Conservation (phyloP, 2,888 invertebrate species). For the Agonum fuliginosum region DNA sequence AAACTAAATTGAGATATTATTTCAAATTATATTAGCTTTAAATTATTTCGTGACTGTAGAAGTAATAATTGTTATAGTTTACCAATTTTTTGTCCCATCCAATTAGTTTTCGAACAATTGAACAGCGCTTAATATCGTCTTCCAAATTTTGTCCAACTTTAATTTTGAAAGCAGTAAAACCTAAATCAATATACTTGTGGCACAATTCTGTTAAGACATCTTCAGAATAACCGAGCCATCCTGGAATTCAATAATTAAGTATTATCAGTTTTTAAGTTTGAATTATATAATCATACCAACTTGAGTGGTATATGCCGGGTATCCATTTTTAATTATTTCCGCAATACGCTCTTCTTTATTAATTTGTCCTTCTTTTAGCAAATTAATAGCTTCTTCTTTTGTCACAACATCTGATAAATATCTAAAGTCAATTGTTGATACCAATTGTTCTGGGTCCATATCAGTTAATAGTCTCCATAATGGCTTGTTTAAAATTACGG, state of each 20-base stretch:
- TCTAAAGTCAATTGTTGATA: slow-evolving; percentile 92
- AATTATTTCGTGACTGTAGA: background rate
- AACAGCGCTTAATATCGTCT: slow-evolving; percentile 84
- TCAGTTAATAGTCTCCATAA: slow-evolving; percentile 90
- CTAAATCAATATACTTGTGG: slow-evolving; percentile 82
- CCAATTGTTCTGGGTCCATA: slow-evolving; percentile 87
- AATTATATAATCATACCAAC: slow-evolving; percentile 75
- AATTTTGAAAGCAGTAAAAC: slow-evolving; percentile 90
- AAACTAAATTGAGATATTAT: no score
- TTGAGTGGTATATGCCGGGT: slow-evolving; percentile 92
- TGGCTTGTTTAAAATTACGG: slow-evolving; percentile 87
- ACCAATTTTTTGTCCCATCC: slow-evolving; percentile 86
- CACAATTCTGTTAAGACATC: slow-evolving; percentile 83
- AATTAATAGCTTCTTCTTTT: slow-evolving; percentile 85
- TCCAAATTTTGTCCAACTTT: slow-evolving; percentile 90
- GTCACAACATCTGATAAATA: slow-evolving; percentile 89
- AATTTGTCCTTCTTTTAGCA: slow-evolving; percentile 77
- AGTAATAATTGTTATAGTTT: slow-evolving; percentile 60
- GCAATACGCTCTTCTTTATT: slow-evolving; percentile 80
- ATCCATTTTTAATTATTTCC: slow-evolving; percentile 80
- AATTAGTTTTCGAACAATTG: slow-evolving; percentile 83
- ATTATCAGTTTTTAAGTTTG: slow-evolving; percentile 62
- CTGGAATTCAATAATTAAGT: slow-evolving; percentile 70
- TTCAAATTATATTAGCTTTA: no score
- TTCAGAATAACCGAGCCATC: slow-evolving; percentile 92